Evolutionary conservation across 1,140 invertebrate species (phyloP).

Genomic region (Leguminivora glycinivorella): DNA sequence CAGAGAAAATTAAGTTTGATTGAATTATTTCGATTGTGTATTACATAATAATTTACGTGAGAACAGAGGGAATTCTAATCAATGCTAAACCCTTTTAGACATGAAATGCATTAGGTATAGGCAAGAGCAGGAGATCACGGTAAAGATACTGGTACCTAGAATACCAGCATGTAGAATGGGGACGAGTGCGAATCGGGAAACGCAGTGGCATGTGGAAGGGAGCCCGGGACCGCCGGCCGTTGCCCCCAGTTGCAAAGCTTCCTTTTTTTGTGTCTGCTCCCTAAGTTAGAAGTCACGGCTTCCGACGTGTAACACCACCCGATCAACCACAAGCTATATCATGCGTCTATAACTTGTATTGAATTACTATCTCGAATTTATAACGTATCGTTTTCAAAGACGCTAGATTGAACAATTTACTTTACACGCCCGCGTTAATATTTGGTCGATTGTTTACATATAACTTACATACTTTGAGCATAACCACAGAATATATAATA

Average conservation of each 20-base stretch:
- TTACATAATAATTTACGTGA: not conserved
- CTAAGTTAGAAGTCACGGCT: conserved; percentile 17
- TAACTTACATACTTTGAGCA: too few species aligned
- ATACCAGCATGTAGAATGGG: conserved; percentile 15
- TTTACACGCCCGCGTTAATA: too few species aligned
- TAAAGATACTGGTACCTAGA: conserved; percentile 1
- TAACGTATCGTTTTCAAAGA: not conserved
- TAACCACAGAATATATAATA: too few species aligned
- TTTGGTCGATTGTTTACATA: too few species aligned
- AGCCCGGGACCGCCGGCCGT: conserved; percentile 52
- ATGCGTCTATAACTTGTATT: not conserved
- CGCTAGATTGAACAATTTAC: too few species aligned
- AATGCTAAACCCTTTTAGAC: not conserved
- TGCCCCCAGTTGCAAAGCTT: conserved; percentile 47
- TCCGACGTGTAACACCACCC: conserved; percentile 5
- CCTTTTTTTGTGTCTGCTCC: conserved; percentile 30
- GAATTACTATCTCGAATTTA: not conserved
- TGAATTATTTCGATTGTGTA: too few species aligned
- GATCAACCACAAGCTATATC: not conserved
- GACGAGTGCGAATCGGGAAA: conserved; percentile 26
- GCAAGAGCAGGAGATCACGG: conserved; percentile 2
- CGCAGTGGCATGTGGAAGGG: conserved; percentile 37
- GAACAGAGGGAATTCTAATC: not conserved
- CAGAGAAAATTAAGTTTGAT: too few species aligned
- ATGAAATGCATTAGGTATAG: not conserved